These are phyloP conservation scores for Parazoanthus swiftii DNA, from an alignment of 92 coral and sea anemone genomes.

Conservation along the genomic window DNA sequence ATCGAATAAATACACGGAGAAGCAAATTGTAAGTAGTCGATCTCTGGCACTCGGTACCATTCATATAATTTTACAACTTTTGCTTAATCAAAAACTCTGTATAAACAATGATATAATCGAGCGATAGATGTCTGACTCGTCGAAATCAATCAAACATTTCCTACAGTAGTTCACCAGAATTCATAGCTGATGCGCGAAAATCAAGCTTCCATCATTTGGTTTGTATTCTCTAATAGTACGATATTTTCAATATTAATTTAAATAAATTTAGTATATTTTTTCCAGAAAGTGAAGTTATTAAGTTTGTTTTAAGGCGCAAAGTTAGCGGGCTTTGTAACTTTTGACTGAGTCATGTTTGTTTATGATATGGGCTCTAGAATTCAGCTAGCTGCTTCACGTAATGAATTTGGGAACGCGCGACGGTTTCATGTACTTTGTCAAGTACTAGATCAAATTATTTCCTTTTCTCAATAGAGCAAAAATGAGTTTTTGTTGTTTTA, in stretches of 20 bases:
- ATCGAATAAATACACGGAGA: conserved; percentile 97
- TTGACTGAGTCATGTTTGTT: conserved; percentile 7
- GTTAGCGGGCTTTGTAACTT: not conserved
- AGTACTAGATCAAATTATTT: not conserved
- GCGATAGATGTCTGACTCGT: not conserved
- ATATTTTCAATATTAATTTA: not conserved
- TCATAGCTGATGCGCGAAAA: not conserved
- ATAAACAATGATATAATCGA: not conserved
- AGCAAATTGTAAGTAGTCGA: conserved; percentile 87
- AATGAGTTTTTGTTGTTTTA: not conserved
- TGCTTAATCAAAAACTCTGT: not conserved
- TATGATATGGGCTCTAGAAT: not conserved
- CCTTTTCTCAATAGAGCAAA: not conserved
- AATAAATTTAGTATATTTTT: not conserved
- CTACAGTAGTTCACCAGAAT: not conserved
- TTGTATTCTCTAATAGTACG: not conserved
- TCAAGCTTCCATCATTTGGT: not conserved
- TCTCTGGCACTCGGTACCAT: not conserved
- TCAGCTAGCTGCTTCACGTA: not conserved
- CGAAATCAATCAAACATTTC: no score
- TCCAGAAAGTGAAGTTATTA: not conserved
- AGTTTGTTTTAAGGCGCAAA: no score
- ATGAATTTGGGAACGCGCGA: not conserved
- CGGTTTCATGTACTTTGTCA: not conserved
- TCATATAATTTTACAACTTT: not conserved